phyloP scores from a whole-genome alignment of 2,113 vertebrate genomes.

The Psittacula cyanocephala region DNA sequence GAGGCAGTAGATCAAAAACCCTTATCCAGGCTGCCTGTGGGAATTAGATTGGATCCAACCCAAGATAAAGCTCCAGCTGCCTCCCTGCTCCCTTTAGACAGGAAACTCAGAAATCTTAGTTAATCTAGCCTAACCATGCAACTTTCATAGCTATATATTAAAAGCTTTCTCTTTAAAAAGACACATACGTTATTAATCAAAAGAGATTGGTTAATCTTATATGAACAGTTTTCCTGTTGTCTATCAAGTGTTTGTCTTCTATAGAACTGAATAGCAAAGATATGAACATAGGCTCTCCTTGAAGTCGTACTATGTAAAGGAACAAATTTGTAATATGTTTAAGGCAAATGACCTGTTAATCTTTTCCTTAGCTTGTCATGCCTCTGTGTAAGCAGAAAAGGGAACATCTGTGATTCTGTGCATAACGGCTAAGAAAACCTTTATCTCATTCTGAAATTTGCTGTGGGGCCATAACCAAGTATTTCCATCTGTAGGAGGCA shows the following conservation, averaged over 20 bases:
- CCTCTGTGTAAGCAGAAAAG: neutral
- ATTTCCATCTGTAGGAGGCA: neutral
- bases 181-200: neutral
- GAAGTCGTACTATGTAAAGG: neutral
- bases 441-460: neutral
- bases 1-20: neutral
- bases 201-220: neutral
- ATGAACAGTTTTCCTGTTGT: neutral
- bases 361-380: neutral
- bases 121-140: neutral
- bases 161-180: neutral
- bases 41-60: neutral
- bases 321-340: neutral
- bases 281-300: neutral
- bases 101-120: constrained; percentile 1
- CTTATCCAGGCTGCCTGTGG: neutral
- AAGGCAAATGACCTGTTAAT: neutral
- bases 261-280: neutral
- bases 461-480: neutral
- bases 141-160: neutral
- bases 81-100: neutral
- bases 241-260: neutral
- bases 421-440: neutral
- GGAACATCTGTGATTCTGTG: neutral
- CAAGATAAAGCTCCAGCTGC: constrained; percentile 21